Evolutionary conservation across 1,140 invertebrate species (phyloP).

Genomic region (Zeugodacus cucurbitae): DNA sequence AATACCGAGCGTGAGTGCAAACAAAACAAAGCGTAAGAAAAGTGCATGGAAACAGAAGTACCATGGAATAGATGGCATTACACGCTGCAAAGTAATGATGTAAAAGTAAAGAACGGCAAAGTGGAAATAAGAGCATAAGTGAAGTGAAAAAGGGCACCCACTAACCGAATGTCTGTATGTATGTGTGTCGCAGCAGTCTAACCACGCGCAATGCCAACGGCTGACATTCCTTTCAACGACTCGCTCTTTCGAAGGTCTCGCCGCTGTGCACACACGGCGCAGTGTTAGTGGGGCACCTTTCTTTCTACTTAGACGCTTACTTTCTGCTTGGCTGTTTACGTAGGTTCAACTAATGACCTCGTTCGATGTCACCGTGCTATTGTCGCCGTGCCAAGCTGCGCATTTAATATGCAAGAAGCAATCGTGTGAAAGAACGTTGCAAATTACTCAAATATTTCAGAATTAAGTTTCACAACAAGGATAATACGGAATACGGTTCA

Average conservation of each 20-base stretch:
- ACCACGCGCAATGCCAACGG: background rate
- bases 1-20: background rate
- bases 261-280: background rate
- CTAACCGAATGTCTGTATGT: background rate
- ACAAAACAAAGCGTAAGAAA: background rate
- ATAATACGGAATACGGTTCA: background rate
- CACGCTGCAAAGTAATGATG: background rate
- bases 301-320: background rate
- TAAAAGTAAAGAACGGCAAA: background rate
- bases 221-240: background rate
- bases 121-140: background rate
- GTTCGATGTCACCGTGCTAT: background rate
- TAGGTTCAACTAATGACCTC: background rate
- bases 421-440: background rate
- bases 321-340: background rate
- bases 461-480: background rate
- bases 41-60: background rate
- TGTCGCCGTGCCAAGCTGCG: background rate
- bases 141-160: background rate
- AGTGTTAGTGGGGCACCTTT: background rate
- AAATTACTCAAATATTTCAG: background rate
- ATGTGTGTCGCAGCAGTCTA: background rate
- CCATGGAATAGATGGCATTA: background rate
- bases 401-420: constrained; percentile 16
- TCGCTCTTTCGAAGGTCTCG: background rate